Conservation (phyloP, 2,888 invertebrate genomes). For the Nomada goodeniana region DNA sequence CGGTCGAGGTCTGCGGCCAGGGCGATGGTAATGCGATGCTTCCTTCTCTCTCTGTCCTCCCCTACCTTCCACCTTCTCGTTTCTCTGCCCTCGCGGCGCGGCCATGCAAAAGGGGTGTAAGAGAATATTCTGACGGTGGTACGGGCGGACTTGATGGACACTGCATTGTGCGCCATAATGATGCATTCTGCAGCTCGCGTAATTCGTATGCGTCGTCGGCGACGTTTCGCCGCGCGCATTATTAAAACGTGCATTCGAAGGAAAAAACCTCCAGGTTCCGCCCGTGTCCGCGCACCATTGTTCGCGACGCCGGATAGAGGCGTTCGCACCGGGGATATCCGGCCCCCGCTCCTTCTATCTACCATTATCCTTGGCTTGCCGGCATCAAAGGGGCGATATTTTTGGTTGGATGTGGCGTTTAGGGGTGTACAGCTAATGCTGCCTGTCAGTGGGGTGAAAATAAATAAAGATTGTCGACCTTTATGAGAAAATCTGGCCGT, state of each 20-base stretch:
- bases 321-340: constrained; percentile 54
- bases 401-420: constrained; percentile 36
- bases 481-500: neutral
- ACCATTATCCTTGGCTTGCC: constrained; percentile 42
- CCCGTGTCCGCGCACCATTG: constrained; percentile 58
- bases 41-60: constrained; percentile 28
- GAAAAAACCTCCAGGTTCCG: constrained; percentile 61
- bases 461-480: constrained; percentile 11
- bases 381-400: constrained; percentile 23
- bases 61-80: constrained; percentile 35
- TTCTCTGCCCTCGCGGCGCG: constrained; percentile 47
- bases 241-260: constrained; percentile 71
- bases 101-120: constrained; percentile 59
- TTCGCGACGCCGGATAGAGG: constrained; percentile 45
- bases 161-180: constrained; percentile 78
- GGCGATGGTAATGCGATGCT: constrained; percentile 74
- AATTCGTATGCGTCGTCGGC: constrained; percentile 71
- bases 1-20: constrained; percentile 74
- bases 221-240: constrained; percentile 68
- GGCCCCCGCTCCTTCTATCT: constrained; percentile 17
- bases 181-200: constrained; percentile 75
- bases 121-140: constrained; percentile 66
- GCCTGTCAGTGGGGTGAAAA: neutral
- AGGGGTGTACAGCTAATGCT: constrained; percentile 35
- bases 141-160: constrained; percentile 78